Percentiles rank a stretch among this genome's conserved stretches.
Conservation (phyloP, 2,797 vertebrate species). For the Heliangelus exortis region DNA sequence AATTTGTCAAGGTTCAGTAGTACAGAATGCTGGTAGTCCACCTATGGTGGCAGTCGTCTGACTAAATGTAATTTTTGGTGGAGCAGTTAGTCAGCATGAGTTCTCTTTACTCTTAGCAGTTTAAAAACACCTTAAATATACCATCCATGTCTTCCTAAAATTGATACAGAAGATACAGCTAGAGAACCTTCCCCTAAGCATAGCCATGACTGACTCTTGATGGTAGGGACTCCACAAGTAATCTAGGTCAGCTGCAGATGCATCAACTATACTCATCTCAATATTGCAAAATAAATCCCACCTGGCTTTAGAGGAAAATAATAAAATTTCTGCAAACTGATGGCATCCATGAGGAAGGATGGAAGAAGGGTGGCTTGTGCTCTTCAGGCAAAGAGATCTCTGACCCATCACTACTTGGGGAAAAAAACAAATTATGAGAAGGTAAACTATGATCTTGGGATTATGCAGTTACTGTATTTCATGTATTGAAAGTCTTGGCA, state of each 20-base stretch:
- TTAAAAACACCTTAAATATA: background rate
- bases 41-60: background rate
- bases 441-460: background rate
- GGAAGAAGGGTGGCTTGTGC: background rate
- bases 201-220: background rate
- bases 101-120: background rate
- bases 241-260: background rate
- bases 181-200: background rate
- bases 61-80: background rate
- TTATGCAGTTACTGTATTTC: background rate
- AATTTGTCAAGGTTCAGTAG: background rate
- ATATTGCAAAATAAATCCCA: background rate
- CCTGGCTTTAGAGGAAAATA: background rate
- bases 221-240: background rate
- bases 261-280: background rate
- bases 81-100: background rate
- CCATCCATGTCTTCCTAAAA: background rate
- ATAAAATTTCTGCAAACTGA: background rate
- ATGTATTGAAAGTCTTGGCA: background rate
- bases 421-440: background rate
- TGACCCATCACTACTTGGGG: background rate
- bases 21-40: background rate
- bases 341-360: background rate
- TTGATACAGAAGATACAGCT: background rate
- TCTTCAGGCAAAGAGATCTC: background rate